A percentile compares a stretch with the other conserved stretches of the same genome.
Conservation (phyloP, 2,888 invertebrate species). For the Ophion costatus region DNA sequence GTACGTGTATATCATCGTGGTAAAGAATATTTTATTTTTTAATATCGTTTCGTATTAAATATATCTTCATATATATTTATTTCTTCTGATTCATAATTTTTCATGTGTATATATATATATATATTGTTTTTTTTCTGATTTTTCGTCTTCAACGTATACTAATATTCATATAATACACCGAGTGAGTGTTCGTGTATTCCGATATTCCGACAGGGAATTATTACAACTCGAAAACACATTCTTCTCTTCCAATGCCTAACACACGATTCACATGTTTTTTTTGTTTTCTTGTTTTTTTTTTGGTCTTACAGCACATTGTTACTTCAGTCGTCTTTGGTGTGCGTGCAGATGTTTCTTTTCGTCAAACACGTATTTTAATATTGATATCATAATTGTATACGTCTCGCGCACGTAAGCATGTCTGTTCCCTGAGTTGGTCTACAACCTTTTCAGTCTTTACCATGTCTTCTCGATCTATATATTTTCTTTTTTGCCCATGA, state of each 20-base stretch:
- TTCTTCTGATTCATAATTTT: constrained; percentile 68
- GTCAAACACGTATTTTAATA: constrained; percentile 65
- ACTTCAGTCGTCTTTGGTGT: constrained; percentile 81
- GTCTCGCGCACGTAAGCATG: constrained; percentile 72
- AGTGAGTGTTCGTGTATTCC: constrained; percentile 63
- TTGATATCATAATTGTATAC: constrained; percentile 70
- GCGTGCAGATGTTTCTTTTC: constrained; percentile 66
- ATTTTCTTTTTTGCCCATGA: constrained; percentile 45
- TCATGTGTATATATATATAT: constrained; percentile 57
- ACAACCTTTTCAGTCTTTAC: constrained; percentile 81
- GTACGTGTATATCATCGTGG: constrained; percentile 71
- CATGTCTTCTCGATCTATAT: constrained; percentile 64
- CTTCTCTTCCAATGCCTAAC: constrained; percentile 49
- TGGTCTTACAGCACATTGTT: constrained; percentile 78
- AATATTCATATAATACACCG: constrained; percentile 57
- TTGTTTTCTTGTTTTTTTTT: constrained; percentile 68
- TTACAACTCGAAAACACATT: constrained; percentile 49
- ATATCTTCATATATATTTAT: constrained; percentile 72
- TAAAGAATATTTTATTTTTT: constrained; percentile 76
- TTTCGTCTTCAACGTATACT: constrained; percentile 51
- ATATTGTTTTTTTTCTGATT: constrained; percentile 45
- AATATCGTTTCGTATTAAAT: constrained; percentile 77
- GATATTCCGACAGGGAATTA: constrained; percentile 62
- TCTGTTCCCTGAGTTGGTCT: constrained; percentile 81
- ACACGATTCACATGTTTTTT: constrained; percentile 63